A percentile compares a stretch with the other conserved stretches of the same genome.
Evolutionary conservation across 2,888 invertebrate genomes (phyloP).

Genomic region (Gasteruption jaculator): DNA sequence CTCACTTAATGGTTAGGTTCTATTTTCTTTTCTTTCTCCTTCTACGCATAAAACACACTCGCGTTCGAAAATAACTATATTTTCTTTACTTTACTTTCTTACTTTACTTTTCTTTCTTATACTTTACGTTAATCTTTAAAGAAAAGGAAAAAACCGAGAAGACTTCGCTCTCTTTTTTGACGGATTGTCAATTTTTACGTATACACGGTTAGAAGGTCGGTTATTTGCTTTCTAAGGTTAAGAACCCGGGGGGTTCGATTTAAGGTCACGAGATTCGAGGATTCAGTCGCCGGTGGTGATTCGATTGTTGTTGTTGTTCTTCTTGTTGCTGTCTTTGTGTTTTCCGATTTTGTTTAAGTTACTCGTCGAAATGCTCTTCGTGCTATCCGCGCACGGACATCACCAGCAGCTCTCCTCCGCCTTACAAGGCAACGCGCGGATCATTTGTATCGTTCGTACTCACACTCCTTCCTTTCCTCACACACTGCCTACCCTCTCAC

Average conservation of each 20-base stretch:
- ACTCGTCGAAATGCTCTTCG: constrained; percentile 27
- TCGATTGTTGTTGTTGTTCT: constrained; percentile 15
- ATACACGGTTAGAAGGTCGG: constrained; percentile 36
- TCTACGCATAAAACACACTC: constrained; percentile 14
- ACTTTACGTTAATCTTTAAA: no score
- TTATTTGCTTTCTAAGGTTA: neutral
- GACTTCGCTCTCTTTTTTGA: constrained; percentile 24
- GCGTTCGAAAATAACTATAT: no score
- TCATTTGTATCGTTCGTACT: constrained; percentile 42
- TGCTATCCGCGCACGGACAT: constrained; percentile 33
- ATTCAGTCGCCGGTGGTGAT: no score
- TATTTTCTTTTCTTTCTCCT: neutral
- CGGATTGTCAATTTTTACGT: constrained; percentile 48
- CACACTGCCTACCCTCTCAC: constrained; percentile 7
- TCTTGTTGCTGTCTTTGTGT: constrained; percentile 3
- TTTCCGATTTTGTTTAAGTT: constrained; percentile 3
- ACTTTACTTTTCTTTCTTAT: no score
- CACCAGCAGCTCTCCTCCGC: constrained; percentile 31
- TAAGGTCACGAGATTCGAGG: no score
- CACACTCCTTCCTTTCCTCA: constrained; percentile 9
- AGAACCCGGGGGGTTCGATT: constrained; percentile 6
- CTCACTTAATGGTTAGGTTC: neutral
- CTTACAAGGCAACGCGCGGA: constrained; percentile 45
- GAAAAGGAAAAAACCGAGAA: constrained; percentile 28
- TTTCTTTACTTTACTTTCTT: no score